phyloP scores from a whole-genome alignment of 2,113 vertebrate genomes.

The Salvator merianae region DNA sequence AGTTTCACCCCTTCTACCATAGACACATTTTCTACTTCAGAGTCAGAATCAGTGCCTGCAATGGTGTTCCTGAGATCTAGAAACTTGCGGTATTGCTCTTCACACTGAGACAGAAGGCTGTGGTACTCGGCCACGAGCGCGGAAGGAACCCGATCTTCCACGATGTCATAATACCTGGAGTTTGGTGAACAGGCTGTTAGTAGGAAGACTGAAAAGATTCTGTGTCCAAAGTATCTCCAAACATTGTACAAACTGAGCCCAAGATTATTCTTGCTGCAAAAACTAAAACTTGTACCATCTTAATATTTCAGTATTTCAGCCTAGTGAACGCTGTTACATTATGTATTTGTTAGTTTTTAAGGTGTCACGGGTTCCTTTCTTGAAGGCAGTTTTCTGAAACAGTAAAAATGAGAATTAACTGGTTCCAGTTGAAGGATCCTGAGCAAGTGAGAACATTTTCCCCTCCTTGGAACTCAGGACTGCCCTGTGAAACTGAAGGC shows the following conservation, averaged over 20 bases:
- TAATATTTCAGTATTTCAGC: background rate
- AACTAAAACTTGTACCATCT: background rate
- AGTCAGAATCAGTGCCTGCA: constrained; percentile 79
- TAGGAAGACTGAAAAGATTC: background rate
- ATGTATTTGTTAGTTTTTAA: too few relatives aligned
- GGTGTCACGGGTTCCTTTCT: too few relatives aligned
- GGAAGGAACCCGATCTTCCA: constrained; percentile 90
- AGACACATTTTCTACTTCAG: constrained; percentile 85
- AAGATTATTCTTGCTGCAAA: too few relatives aligned
- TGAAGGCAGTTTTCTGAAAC: too few relatives aligned
- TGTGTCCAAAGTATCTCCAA: background rate
- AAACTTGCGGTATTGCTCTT: constrained; percentile 84
- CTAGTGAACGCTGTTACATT: background rate
- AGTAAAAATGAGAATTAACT: too few relatives aligned
- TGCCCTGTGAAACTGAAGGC: background rate
- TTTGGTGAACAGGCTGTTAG: constrained; percentile 9
- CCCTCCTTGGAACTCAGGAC: too few relatives aligned
- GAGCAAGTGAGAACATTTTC: background rate
- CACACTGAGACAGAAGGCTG: constrained; percentile 80
- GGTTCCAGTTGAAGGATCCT: background rate
- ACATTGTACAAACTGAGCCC: background rate
- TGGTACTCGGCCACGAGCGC: constrained; percentile 88
- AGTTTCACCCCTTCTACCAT: constrained; percentile 93
- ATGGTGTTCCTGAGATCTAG: constrained; percentile 82
- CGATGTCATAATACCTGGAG: constrained; percentile 90